Conservation (phyloP, 2,888 invertebrate species). For the Onchidella celtica region DNA sequence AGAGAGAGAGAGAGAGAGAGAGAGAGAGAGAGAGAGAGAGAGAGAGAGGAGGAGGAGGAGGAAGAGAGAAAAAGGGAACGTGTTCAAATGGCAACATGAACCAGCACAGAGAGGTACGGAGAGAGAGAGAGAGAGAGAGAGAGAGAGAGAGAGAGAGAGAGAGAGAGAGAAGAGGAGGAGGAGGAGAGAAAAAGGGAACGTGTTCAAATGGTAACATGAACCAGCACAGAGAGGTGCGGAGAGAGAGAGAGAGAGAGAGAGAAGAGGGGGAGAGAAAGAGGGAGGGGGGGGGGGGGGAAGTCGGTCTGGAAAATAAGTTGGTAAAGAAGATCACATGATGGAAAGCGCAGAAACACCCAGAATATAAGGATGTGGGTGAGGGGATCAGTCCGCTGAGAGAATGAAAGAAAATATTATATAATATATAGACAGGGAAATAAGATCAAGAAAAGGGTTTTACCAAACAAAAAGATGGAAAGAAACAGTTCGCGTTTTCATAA, state of each 20-base stretch:
- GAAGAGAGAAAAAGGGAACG: background rate
- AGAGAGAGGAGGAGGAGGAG: constrained; percentile 39
- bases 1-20: constrained; percentile 37
- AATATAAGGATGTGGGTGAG: too few species aligned
- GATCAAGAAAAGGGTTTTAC: too few species aligned
- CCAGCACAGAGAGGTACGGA: constrained; percentile 1
- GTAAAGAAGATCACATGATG: too few species aligned
- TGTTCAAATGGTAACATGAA: background rate
- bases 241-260: constrained; percentile 23
- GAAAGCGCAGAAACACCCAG: too few species aligned
- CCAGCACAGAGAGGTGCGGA: constrained; percentile 1
- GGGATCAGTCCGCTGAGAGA: too few species aligned
- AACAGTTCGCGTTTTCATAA: too few species aligned
- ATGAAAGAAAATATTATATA: too few species aligned
- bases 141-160: constrained; percentile 45
- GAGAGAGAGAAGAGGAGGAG: constrained; percentile 37
- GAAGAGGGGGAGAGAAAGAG: constrained; percentile 45
- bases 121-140: constrained; percentile 23
- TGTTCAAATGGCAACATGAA: background rate
- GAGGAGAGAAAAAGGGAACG: background rate
- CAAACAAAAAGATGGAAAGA: too few species aligned
- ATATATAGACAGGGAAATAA: too few species aligned
- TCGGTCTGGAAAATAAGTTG: too few species aligned
- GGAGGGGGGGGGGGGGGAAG: constrained; percentile 31
- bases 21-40: constrained; percentile 40